Evolutionary conservation across 2,113 vertebrate species (phyloP).

Genomic region (Marmota monax): DNA sequence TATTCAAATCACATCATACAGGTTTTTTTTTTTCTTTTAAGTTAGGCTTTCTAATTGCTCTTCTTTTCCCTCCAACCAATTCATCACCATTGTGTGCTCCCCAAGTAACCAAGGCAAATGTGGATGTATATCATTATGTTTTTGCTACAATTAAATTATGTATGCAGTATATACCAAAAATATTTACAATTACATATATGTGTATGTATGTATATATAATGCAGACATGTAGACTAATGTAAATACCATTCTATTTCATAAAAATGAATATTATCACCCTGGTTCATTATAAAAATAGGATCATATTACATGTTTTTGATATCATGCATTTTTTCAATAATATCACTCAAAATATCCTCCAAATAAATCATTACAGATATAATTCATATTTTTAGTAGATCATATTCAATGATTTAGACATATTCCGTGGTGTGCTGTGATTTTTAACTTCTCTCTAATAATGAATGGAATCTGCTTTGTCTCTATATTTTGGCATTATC

Average conservation of each 20-base stretch:
- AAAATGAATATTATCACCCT: not conserved
- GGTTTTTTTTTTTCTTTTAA: not conserved
- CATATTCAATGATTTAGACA: not conserved
- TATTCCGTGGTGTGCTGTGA: not conserved
- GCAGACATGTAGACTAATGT: not conserved
- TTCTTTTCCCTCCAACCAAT: not conserved
- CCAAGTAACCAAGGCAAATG: not conserved
- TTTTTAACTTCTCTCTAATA: not conserved
- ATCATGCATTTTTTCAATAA: not conserved
- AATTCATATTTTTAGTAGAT: not conserved
- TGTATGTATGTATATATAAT: not conserved
- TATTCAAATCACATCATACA: not conserved
- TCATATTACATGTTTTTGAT: not conserved
- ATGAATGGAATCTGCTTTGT: conserved; percentile 16
- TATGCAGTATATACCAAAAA: not conserved
- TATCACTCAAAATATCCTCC: not conserved
- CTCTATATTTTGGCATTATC: not conserved
- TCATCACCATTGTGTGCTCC: not conserved
- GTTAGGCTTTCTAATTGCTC: not conserved
- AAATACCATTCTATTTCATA: not conserved
- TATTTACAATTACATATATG: not conserved
- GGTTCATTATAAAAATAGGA: not conserved
- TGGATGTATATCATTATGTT: not conserved
- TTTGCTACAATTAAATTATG: not conserved
- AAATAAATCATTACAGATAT: not conserved